phyloP scores from a whole-genome alignment of 2,888 invertebrate genomes.

The Lissocephala sabroskyi region DNA sequence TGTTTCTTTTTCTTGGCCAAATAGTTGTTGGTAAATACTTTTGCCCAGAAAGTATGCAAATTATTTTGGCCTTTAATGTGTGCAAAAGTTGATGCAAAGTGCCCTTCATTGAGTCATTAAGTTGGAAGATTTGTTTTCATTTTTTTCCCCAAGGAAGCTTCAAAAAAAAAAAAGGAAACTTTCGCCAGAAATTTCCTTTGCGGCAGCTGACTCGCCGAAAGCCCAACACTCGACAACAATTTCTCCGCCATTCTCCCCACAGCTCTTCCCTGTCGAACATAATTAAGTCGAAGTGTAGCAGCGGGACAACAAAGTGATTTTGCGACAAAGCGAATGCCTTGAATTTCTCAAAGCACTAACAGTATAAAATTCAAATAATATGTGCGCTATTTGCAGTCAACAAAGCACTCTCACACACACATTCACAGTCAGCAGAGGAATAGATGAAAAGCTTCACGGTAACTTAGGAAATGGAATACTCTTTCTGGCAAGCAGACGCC shows the following conservation, averaged over 20 bases:
- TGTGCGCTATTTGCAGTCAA: slow-evolving; percentile 2
- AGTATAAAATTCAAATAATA: slow-evolving; percentile 25
- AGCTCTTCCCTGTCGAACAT: no score
- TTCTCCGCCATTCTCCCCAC: no score
- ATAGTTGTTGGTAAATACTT: slow-evolving; percentile 48
- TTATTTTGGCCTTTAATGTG: slow-evolving; percentile 47
- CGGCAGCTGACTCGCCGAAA: no score
- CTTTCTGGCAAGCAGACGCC: no score
- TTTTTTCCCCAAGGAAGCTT: no score
- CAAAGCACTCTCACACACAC: slow-evolving; percentile 7
- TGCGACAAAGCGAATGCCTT: slow-evolving; percentile 23
- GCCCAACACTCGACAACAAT: slow-evolving; percentile 9
- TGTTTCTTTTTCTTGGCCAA: slow-evolving; percentile 7
- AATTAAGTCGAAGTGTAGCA: slow-evolving; percentile 32
- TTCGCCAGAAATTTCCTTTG: no score
- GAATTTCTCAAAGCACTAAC: slow-evolving; percentile 8
- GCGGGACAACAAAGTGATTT: slow-evolving; percentile 32
- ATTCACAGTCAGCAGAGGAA: background rate
- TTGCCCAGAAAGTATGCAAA: slow-evolving; percentile 44
- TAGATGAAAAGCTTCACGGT: no score
- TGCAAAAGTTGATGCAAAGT: slow-evolving; percentile 37
- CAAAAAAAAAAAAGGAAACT: no score
- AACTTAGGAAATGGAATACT: no score
- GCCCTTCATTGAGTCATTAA: slow-evolving; percentile 48
- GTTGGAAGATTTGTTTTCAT: slow-evolving; percentile 7